These are phyloP conservation scores for Hylaea fasciaria DNA, from an alignment of 2,888 invertebrate species.

Conservation along the genomic window DNA sequence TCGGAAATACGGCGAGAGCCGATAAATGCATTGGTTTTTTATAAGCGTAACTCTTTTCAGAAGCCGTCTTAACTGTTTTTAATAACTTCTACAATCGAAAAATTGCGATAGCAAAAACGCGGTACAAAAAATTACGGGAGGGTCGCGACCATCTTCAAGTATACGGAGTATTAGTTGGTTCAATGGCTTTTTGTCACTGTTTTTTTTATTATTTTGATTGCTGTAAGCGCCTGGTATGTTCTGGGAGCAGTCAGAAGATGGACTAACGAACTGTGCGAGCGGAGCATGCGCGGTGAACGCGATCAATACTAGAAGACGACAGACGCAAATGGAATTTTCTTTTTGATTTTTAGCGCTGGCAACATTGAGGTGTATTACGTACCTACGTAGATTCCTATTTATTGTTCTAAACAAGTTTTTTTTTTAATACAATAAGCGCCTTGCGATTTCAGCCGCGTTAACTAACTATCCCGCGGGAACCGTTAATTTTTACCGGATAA, in stretches of 20 bases:
- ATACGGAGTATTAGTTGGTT: conserved; percentile 2
- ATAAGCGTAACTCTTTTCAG: conserved; percentile 48
- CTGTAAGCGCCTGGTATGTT: conserved; percentile 1
- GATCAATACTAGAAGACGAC: conserved; percentile 31
- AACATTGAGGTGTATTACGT: not conserved
- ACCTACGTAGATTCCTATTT: too few relatives aligned
- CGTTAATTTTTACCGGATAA: too few relatives aligned
- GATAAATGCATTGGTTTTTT: conserved; percentile 73
- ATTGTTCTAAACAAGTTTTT: too few relatives aligned
- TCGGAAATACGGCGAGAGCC: conserved; percentile 65
- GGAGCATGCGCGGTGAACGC: conserved; percentile 25
- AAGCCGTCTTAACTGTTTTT: conserved; percentile 71
- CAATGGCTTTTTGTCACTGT: conserved; percentile 25
- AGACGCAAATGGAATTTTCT: conserved; percentile 3
- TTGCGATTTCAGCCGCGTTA: too few relatives aligned
- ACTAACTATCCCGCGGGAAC: too few relatives aligned
- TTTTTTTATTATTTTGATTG: conserved; percentile 14
- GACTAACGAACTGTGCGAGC: not conserved
- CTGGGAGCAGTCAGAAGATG: conserved; percentile 1
- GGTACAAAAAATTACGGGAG: conserved; percentile 29
- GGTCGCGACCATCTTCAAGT: conserved; percentile 14
- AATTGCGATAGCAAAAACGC: conserved; percentile 5
- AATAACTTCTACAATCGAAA: conserved; percentile 43
- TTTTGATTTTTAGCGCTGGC: not conserved
- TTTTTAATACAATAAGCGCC: too few relatives aligned